These are phyloP conservation scores for Athalia cordata DNA, from an alignment of 2,888 invertebrate genomes.

Conservation along the genomic window DNA sequence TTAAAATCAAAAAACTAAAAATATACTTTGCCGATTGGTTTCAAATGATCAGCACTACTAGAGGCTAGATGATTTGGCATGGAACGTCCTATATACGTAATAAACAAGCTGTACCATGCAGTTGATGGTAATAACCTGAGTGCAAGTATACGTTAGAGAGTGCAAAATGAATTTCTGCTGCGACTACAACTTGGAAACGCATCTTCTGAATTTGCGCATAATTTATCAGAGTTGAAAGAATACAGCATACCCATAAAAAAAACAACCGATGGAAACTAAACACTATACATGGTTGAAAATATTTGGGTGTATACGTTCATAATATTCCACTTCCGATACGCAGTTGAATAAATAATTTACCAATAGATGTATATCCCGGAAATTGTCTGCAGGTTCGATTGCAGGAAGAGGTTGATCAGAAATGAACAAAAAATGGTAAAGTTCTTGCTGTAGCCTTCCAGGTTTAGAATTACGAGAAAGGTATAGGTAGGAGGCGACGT, in stretches of 20 bases:
- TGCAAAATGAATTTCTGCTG: slow-evolving; percentile 13
- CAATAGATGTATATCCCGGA: not conserved
- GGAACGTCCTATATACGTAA: too few relatives aligned
- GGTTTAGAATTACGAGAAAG: slow-evolving; percentile 4
- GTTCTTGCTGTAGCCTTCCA: not conserved
- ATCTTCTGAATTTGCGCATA: not conserved
- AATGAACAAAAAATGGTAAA: not conserved
- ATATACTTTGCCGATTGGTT: too few relatives aligned
- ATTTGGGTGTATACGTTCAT: too few relatives aligned
- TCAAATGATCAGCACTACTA: too few relatives aligned
- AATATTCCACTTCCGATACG: too few relatives aligned
- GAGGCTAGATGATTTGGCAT: too few relatives aligned
- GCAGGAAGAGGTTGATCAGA: not conserved
- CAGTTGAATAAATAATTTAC: not conserved
- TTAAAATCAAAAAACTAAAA: too few relatives aligned
- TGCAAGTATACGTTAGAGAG: slow-evolving; percentile 11
- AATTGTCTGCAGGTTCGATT: not conserved
- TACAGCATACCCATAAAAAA: too few relatives aligned
- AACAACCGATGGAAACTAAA: too few relatives aligned
- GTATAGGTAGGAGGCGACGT: not conserved
- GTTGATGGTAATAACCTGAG: slow-evolving; percentile 42
- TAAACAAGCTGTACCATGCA: not conserved
- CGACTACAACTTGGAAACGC: slow-evolving; percentile 5
- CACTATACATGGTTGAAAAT: too few relatives aligned
- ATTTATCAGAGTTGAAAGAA: not conserved